Conservation (phyloP, 2,113 vertebrate species). For the Carollia perspicillata region DNA sequence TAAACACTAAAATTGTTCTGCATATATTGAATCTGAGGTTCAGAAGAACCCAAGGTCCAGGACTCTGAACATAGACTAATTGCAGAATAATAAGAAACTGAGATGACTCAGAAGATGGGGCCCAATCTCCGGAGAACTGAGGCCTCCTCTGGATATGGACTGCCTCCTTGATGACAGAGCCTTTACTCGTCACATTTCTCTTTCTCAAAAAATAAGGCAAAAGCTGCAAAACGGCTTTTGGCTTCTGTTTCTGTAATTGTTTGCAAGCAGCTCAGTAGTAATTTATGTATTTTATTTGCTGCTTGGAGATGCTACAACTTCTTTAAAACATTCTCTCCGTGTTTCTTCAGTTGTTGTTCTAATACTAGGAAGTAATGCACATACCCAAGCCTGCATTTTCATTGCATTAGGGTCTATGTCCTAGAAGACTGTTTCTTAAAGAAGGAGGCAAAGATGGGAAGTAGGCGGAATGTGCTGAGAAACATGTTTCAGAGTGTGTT, state of each 20-base stretch:
- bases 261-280: constrained; percentile 19
- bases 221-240: neutral
- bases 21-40: neutral
- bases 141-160: neutral
- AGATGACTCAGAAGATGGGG: neutral
- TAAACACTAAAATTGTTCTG: neutral
- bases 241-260: constrained; percentile 42
- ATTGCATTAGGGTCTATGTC: neutral
- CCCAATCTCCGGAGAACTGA: neutral
- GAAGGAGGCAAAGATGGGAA: neutral
- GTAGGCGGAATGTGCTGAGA: constrained; percentile 11
- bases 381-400: neutral
- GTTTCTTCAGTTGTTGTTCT: constrained; percentile 36
- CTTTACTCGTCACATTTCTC: constrained; percentile 36
- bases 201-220: constrained; percentile 34
- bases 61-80: neutral
- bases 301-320: neutral
- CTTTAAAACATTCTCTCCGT: neutral
- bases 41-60: neutral
- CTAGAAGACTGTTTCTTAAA: constrained; percentile 13
- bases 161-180: neutral
- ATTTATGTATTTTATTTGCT: constrained; percentile 56
- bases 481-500: constrained; percentile 1
- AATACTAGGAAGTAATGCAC: neutral
- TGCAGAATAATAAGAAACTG: neutral